Percentiles rank a stretch among this genome's conserved stretches.
These are phyloP conservation scores for Chionodraco myersi DNA, from an alignment of 2,113 vertebrate species.

Conservation along the genomic window DNA sequence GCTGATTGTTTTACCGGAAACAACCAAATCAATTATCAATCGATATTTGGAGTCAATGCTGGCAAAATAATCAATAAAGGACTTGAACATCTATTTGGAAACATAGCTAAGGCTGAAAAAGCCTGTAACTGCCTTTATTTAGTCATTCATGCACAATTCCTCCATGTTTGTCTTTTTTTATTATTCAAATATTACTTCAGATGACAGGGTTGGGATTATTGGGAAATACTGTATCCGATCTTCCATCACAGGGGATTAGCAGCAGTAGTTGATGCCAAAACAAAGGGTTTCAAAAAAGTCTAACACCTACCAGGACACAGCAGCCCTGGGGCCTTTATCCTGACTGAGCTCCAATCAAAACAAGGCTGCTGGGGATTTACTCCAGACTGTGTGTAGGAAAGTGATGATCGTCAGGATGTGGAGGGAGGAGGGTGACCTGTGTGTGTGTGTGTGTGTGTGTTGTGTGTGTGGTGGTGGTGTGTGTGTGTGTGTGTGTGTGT, in stretches of 20 bases:
- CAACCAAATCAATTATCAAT: too few species aligned
- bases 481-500: constrained; percentile 34
- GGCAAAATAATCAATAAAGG: background rate
- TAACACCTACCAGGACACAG: constrained; percentile 3
- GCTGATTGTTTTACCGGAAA: too few species aligned
- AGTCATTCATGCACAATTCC: background rate
- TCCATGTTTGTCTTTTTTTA: background rate
- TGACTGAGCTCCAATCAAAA: constrained; percentile 46
- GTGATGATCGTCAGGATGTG: constrained; percentile 28
- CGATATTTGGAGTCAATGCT: too few species aligned
- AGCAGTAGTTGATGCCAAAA: constrained; percentile 11
- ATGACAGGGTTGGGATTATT: constrained; percentile 12
- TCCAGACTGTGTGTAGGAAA: constrained; percentile 53
- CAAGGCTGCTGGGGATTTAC: constrained; percentile 33
- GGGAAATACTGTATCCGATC: constrained; percentile 29
- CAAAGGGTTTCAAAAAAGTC: background rate
- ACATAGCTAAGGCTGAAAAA: too few species aligned
- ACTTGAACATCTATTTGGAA: background rate
- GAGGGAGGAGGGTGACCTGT: constrained; percentile 10
- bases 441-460: constrained; percentile 30
- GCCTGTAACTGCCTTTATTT: background rate
- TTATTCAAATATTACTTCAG: background rate
- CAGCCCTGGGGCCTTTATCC: constrained; percentile 13
- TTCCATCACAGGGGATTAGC: constrained; percentile 32
- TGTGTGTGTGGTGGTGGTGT: constrained; percentile 21